phyloP scores from a whole-genome alignment of 2,113 vertebrate genomes.

The Zosterops lateralis region DNA sequence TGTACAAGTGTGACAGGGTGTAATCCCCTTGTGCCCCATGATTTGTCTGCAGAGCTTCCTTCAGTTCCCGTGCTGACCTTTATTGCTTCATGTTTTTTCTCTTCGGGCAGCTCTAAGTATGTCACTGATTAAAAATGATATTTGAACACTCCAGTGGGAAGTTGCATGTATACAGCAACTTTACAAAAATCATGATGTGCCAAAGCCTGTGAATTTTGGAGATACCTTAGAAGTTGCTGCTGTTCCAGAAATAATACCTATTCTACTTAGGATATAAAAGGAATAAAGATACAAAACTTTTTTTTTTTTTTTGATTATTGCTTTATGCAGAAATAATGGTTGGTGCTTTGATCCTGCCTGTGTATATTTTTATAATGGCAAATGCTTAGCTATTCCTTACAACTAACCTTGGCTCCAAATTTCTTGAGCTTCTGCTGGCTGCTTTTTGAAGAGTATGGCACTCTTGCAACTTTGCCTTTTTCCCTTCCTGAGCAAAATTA shows the following conservation, averaged over 20 bases:
- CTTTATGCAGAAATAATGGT: background rate
- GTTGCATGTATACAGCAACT: background rate
- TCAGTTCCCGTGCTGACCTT: background rate
- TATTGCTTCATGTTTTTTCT: fast-evolving
- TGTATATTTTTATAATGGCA: background rate
- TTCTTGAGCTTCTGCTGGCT: background rate
- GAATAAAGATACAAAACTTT: background rate
- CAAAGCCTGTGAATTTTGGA: background rate
- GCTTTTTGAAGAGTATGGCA: background rate
- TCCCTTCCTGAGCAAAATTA: background rate
- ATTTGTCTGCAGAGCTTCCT: background rate
- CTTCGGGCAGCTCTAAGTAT: background rate
- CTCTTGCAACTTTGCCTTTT: background rate
- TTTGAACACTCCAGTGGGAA: background rate
- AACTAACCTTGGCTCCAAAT: background rate
- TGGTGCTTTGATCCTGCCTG: background rate
- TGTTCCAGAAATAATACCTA: background rate
- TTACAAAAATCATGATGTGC: background rate
- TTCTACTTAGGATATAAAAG: background rate
- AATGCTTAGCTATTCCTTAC: background rate
- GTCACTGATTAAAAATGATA: background rate
- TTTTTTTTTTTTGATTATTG: background rate
- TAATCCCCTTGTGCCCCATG: background rate
- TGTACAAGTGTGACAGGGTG: background rate
- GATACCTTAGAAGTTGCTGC: background rate